Conservation (phyloP, 2,888 invertebrate genomes). For the Pelosia muscerda region DNA sequence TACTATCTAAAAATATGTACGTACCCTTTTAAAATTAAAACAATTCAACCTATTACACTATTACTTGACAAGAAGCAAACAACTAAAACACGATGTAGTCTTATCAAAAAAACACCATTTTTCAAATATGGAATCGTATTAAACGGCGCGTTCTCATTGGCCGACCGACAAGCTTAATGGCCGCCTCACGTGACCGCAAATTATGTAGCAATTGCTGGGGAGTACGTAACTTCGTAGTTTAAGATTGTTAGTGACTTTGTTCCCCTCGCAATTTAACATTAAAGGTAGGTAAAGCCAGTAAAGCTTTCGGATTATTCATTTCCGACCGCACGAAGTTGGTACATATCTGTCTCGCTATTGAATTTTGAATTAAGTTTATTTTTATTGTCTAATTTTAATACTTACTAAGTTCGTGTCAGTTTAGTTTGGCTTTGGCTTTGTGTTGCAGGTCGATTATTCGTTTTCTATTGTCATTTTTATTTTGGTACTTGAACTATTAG, state of each 20-base stretch:
- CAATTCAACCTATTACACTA: neutral
- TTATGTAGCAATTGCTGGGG: slow-evolving; percentile 76
- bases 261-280: slow-evolving; percentile 50
- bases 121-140: slow-evolving; percentile 81
- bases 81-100: slow-evolving; percentile 14
- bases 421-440: neutral
- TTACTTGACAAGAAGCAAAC: neutral
- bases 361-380: slow-evolving; percentile 20
- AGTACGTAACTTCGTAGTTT: slow-evolving; percentile 65
- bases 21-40: neutral
- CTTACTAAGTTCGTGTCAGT: neutral
- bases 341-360: slow-evolving; percentile 11
- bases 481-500: neutral
- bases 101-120: slow-evolving; percentile 42
- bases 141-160: slow-evolving; percentile 79
- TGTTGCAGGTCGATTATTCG: neutral
- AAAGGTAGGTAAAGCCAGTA: slow-evolving; percentile 34
- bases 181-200: slow-evolving; percentile 85
- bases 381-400: neutral
- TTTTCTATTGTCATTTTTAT: neutral
- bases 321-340: slow-evolving; percentile 41
- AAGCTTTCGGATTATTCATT: slow-evolving; percentile 43
- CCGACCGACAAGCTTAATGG: slow-evolving; percentile 73
- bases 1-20: no score
- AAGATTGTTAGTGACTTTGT: slow-evolving; percentile 59